Base-by-base conservation (phyloP, 2,888 invertebrate species). In the Torymus aiolomorphi region DNA sequence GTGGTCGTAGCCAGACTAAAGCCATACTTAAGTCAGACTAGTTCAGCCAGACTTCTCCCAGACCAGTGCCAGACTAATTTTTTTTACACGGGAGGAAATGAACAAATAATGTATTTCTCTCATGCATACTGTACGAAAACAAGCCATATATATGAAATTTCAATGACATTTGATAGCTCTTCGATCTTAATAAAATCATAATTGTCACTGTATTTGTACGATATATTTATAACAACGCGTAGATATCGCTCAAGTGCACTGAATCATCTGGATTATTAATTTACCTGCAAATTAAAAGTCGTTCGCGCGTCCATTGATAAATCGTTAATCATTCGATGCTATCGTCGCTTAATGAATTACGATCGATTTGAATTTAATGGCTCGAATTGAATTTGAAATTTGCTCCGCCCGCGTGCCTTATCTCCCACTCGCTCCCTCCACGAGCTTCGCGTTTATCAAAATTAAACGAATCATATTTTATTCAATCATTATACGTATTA, bases 391-490 rank as follows among this genome's bases (percentile, higher is more conserved):
- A 57, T 52, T 61, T 72, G 24, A 52, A 62, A 61, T 72, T 80
- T 67, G 76, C 77, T 70, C 72, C 62, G 42, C 31, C 12, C 65
- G 56, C 74, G 76, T 74, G 65, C 76, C 54, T 76, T 61, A 63
- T 63, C 76, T 69, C 61, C 72, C 56, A 31, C 8, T 4, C 2
- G 59, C 69, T 31, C n/a, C 65, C 52, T 16, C 63, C 63, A 24
- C 14, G 31, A 42, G n/a, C 20, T 1, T 16, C 31, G 16, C 63
- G 42, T 63, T 63, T 49, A 63, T 63, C 63, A 49, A 63, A 63
- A 63, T 63, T 63, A 63, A 63, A 42, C 63, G 42, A 42, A 63
- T 63, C 49, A n/a, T 49, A 49, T 63, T 63, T 63, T 63, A 49
- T 20, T 63, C 14, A 31, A 63, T 56, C 14, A n/a, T 52, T 2